phyloP scores from a whole-genome alignment of 2,797 vertebrate genomes.

The Bucorvus abyssinicus region DNA sequence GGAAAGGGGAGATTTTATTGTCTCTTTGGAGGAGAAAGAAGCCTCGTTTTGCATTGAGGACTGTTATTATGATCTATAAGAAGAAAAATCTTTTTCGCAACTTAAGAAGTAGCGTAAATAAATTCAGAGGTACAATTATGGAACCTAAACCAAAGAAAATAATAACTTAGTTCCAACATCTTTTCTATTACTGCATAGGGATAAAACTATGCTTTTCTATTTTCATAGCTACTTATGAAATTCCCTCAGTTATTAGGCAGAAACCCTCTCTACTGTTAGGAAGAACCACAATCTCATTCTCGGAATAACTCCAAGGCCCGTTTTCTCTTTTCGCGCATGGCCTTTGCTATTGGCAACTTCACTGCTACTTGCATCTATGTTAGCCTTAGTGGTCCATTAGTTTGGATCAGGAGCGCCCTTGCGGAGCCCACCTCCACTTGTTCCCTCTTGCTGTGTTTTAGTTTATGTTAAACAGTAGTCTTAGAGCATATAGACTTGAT shows the following conservation, averaged over 20 bases:
- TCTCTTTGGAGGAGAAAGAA: not conserved
- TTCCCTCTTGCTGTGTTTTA: fast-evolving
- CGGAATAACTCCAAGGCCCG: not conserved
- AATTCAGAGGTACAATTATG: slow-evolving; percentile 1
- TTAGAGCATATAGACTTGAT: not conserved
- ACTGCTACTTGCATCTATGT: fast-evolving
- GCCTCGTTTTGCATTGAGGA: not conserved
- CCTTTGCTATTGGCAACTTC: not conserved
- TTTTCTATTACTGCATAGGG: not conserved
- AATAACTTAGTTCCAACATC: not conserved
- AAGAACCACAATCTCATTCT: not conserved
- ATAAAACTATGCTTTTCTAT: not conserved
- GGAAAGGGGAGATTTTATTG: not conserved
- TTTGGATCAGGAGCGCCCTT: not conserved
- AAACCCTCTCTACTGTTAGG: not conserved
- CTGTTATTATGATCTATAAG: not conserved
- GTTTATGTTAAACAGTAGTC: not conserved
- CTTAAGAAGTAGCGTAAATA: not conserved
- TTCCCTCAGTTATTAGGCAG: not conserved
- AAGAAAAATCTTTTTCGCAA: not conserved
- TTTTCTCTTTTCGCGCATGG: not conserved
- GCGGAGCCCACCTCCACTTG: not conserved
- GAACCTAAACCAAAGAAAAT: slow-evolving; percentile 14
- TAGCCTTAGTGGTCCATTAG: not conserved
- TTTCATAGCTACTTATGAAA: not conserved